These are phyloP conservation scores for Montipora foliosa DNA, from an alignment of 64 coral and sea anemone genomes.

Conservation along the genomic window DNA sequence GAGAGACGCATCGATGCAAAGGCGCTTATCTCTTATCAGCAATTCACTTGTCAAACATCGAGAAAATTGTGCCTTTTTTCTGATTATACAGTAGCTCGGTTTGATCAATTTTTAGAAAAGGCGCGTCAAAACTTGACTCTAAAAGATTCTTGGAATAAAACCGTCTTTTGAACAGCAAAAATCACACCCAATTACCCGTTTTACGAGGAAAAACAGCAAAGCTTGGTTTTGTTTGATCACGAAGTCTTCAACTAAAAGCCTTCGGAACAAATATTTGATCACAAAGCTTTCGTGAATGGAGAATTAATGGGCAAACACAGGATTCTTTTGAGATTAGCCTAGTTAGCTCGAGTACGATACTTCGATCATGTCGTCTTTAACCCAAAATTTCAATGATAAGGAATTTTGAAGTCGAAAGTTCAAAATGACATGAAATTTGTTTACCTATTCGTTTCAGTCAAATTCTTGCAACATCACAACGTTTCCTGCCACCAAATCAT, in stretches of 20 bases:
- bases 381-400: too few relatives aligned
- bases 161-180: not conserved
- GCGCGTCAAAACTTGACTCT: too few relatives aligned
- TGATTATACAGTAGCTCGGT: too few relatives aligned
- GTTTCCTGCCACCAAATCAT: too few relatives aligned
- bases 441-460: too few relatives aligned
- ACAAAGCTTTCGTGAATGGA: not conserved
- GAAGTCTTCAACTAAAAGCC: slow-evolving; percentile 13
- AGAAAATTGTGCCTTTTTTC: not conserved
- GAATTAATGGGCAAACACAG: not conserved
- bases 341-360: too few relatives aligned
- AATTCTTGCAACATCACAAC: too few relatives aligned
- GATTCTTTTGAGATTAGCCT: not conserved
- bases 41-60: not conserved
- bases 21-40: slow-evolving; percentile 6
- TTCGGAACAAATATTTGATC: slow-evolving; percentile 19
- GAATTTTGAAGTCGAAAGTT: too few relatives aligned
- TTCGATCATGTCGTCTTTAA: too few relatives aligned
- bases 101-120: too few relatives aligned
- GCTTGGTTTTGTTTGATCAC: not conserved
- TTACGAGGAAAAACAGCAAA: not conserved
- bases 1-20: not conserved
- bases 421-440: too few relatives aligned
- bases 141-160: too few relatives aligned
- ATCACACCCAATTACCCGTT: not conserved